Evolutionary conservation across 2,113 vertebrate species (phyloP).

Genomic region (Gopherus evgoodei): DNA sequence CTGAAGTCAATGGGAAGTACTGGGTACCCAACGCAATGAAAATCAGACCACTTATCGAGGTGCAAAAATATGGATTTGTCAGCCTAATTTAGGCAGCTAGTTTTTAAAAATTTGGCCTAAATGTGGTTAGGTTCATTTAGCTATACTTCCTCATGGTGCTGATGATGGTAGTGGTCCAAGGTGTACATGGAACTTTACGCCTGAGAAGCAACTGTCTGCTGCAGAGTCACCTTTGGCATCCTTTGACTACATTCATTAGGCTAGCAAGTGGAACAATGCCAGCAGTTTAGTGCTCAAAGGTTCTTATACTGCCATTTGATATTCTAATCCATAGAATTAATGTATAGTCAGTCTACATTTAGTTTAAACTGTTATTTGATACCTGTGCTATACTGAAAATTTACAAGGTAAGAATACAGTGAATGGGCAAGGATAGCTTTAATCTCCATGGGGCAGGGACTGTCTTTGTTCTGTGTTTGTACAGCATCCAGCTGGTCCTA

Average conservation of each 20-base stretch:
- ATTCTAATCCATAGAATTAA: not conserved
- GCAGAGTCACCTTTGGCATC: not conserved
- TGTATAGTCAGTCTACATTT: not conserved
- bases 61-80: not conserved
- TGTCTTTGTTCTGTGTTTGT: not conserved
- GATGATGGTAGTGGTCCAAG: not conserved
- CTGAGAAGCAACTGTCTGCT: not conserved
- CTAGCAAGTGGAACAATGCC: not conserved
- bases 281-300: not conserved
- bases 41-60: not conserved
- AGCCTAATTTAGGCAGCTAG: accelerated
- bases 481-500: not conserved
- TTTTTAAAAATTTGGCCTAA: not conserved
- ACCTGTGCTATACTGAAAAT: not conserved
- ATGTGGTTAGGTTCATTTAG: not conserved
- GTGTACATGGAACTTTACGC: not conserved
- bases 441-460: not conserved
- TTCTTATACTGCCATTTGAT: not conserved
- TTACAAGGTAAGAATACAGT: not conserved
- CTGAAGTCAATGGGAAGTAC: not conserved
- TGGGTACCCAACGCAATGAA: not conserved
- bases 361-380: not conserved
- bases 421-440: not conserved
- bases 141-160: not conserved
- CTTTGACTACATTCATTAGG: not conserved